Evolutionary conservation across 2,888 invertebrate genomes (phyloP).

Genomic region (Amblyjoppa fuscipennis): DNA sequence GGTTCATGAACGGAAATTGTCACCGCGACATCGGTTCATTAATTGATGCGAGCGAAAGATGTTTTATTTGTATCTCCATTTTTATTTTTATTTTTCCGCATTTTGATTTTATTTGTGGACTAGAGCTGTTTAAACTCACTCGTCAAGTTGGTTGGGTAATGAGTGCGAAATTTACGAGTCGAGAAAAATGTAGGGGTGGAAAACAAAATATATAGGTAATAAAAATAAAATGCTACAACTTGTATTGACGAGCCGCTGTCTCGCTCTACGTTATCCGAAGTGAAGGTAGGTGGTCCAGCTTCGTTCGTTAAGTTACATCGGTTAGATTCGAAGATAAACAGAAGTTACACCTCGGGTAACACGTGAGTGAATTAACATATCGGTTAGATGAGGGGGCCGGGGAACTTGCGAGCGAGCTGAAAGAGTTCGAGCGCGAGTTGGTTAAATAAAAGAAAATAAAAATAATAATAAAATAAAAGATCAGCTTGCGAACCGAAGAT

Average conservation of each 20-base stretch:
- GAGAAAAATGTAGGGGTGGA: slow-evolving; percentile 21
- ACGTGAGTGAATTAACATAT: slow-evolving; percentile 82
- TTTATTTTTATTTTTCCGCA: not conserved
- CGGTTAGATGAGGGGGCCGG: slow-evolving; percentile 5
- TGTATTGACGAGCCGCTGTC: slow-evolving; percentile 45
- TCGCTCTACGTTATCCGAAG: slow-evolving; percentile 7
- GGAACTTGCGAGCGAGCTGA: slow-evolving; percentile 8
- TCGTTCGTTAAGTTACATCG: slow-evolving; percentile 80
- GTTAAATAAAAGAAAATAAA: slow-evolving; percentile 47
- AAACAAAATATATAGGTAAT: not conserved
- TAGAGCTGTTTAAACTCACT: not conserved
- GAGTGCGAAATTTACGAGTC: not conserved
- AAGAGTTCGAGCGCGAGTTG: slow-evolving; percentile 51
- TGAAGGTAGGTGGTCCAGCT: slow-evolving; percentile 78
- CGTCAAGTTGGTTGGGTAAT: slow-evolving; percentile 13
- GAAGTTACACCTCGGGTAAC: slow-evolving; percentile 83
- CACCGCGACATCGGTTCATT: no score
- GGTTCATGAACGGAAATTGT: slow-evolving; percentile 20
- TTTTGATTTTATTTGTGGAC: not conserved
- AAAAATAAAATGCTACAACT: slow-evolving; percentile 19
- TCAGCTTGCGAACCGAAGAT: slow-evolving; percentile 49
- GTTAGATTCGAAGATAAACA: slow-evolving; percentile 83
- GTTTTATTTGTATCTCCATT: not conserved
- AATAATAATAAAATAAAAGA: slow-evolving; percentile 38
- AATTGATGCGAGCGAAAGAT: not conserved